Percentiles rank a stretch among this genome's conserved stretches.
Evolutionary conservation across 2,797 vertebrate genomes (phyloP).

Genomic region (Anniella stebbinsi): DNA sequence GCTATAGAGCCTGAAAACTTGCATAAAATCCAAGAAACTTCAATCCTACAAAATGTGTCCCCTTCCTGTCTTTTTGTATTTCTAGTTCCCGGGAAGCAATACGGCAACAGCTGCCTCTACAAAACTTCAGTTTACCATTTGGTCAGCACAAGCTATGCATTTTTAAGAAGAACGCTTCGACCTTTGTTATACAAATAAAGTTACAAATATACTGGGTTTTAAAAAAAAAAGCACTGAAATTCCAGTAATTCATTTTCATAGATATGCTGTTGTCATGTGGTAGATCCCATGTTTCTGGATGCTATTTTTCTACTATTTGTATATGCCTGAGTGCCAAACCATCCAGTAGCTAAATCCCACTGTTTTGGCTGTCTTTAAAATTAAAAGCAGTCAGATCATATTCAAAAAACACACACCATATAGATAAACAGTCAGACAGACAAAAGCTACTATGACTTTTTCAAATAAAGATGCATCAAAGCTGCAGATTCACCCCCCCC

Average conservation of each 20-base stretch:
- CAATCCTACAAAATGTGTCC: not conserved
- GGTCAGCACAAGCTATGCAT: conserved; percentile 3
- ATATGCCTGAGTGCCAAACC: not conserved
- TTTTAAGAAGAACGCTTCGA: conserved; percentile 12
- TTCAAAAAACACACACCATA: not conserved
- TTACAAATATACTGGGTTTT: conserved; percentile 16
- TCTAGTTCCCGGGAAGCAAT: not conserved
- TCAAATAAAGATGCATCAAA: conserved; percentile 4
- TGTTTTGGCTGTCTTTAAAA: conserved; percentile 21
- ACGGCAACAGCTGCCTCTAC: conserved; percentile 5
- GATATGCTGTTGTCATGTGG: conserved; percentile 15
- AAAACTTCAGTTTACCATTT: not conserved
- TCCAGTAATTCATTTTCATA: conserved; percentile 32
- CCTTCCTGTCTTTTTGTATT: not conserved
- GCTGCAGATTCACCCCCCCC: rapidly evolving
- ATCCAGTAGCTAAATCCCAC: not conserved
- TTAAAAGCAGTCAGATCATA: not conserved
- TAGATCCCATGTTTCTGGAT: conserved; percentile 15
- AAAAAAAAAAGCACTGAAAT: not conserved
- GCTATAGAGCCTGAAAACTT: not conserved
- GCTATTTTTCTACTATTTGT: not conserved
- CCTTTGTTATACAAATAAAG: conserved; percentile 17
- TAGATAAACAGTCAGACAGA: not conserved
- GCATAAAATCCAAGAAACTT: not conserved
- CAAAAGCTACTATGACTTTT: not conserved